Base-by-base conservation (phyloP, 2,888 invertebrate genomes). In the Pollenia angustigena region DNA sequence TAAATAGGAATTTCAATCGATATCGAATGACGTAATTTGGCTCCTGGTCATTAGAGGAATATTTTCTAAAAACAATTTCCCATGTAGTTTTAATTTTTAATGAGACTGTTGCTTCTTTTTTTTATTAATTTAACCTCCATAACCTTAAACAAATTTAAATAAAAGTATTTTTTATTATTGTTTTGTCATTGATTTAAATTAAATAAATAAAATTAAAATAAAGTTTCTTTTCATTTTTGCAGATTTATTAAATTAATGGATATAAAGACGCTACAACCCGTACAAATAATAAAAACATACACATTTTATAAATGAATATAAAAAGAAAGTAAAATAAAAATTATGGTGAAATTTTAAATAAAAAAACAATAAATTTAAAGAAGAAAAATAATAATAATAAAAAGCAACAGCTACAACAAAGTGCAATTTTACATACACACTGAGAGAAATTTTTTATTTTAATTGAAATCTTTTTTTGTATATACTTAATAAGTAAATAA, bases 121-220 rank as follows among this genome's bases (percentile, higher is more conserved):
- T 50, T 76, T 78, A 87, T 87, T 87, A 84, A 81, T 84, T 78
- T 87, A 78, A 87, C 87, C 87, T 84, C 56, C n/a, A 62, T 62
- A 79, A 85, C 68, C 66, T 85, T 60, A 84, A 84, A 66, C 52
- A 79, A 74, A 74, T 84, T 84, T 68, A 74, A 84, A 66, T 54
- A 60, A 68, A 69, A 46, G 16, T 18, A 62, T 60, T 69, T 78
- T 52, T 71, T 75, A 68, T 75, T 74, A 81, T 75, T 80, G 62
- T 84, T 81, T 84, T 84, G 87, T 56, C 84, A 87, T 81, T 87
- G 87, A 84, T 81, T 78, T 74, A 78, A 87, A 81, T 84, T 81
- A 87, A 87, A 81, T 86, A 80, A 79, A 71, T 76, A 50, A 79
- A 81, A 54, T 62, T 69, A 46, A 71, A 69, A 18, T 58, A 72